Evolutionary conservation across 2,113 vertebrate genomes (phyloP).

Genomic region (Grallaria varia): DNA sequence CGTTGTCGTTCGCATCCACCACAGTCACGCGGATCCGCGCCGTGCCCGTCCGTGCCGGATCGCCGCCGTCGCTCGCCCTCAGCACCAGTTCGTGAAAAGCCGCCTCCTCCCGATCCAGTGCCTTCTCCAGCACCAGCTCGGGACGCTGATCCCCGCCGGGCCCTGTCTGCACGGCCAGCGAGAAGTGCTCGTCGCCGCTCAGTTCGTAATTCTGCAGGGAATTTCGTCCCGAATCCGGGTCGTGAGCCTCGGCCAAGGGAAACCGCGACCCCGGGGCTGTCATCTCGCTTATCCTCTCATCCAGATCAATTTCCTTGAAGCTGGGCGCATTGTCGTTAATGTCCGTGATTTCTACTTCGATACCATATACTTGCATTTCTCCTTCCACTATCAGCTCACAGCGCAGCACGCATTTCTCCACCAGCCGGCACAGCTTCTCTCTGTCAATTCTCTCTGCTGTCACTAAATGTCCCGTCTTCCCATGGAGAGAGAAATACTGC

Average conservation of each 20-base stretch:
- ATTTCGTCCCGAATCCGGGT: slow-evolving; percentile 59
- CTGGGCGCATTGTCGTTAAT: background rate
- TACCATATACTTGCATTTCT: slow-evolving; percentile 57
- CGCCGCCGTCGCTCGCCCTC: too few species aligned
- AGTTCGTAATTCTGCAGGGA: slow-evolving; percentile 66
- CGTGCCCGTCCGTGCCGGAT: too few species aligned
- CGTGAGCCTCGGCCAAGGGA: slow-evolving; percentile 1
- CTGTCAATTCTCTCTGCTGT: slow-evolving; percentile 64
- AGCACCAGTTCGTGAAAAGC: too few species aligned
- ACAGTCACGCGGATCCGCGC: background rate
- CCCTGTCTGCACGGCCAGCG: too few species aligned
- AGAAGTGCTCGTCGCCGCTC: slow-evolving; percentile 30
- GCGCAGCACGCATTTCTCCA: slow-evolving; percentile 63
- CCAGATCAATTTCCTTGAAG: fast-evolving
- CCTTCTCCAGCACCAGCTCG: too few species aligned
- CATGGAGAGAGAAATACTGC: slow-evolving; percentile 1
- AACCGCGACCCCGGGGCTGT: background rate
- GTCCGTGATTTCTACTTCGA: background rate
- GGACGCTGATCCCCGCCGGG: too few species aligned
- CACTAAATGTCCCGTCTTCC: slow-evolving; percentile 61
- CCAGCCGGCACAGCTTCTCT: background rate
- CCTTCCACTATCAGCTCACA: slow-evolving; percentile 71
- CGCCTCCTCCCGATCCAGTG: too few species aligned
- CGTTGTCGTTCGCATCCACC: background rate
- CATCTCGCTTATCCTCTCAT: background rate